These are phyloP conservation scores for Cyclophora punctaria DNA, from an alignment of 2,888 invertebrate species.

Conservation along the genomic window DNA sequence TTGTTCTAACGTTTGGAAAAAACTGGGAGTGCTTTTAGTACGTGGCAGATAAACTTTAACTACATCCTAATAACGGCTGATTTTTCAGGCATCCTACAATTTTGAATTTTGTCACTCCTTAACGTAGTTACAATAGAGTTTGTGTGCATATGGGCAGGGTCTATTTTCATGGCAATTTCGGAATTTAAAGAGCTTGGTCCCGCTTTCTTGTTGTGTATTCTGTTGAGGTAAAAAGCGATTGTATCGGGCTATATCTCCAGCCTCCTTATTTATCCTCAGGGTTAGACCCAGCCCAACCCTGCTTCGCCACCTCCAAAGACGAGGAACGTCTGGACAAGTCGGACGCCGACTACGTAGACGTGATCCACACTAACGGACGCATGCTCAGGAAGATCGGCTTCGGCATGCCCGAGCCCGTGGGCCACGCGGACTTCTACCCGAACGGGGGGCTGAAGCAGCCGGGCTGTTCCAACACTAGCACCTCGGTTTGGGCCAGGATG, in stretches of 20 bases:
- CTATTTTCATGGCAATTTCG: no score
- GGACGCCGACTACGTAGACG: conserved; percentile 77
- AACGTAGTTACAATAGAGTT: no score
- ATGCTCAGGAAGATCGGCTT: conserved; percentile 71
- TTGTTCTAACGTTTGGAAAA: no score
- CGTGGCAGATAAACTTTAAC: no score
- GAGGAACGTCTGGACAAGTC: conserved; percentile 67
- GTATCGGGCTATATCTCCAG: not conserved
- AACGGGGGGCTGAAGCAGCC: conserved; percentile 81
- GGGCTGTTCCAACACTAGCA: conserved; percentile 64
- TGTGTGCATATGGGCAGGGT: no score
- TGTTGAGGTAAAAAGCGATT: no score
- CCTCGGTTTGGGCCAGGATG: conserved; percentile 42
- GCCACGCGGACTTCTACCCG: conserved; percentile 80
- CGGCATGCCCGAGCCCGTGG: conserved; percentile 73
- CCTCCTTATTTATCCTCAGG: conserved; percentile 39
- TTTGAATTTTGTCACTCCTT: no score
- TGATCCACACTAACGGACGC: conserved; percentile 78
- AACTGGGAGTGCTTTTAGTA: no score
- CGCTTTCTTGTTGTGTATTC: no score
- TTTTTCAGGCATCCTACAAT: no score
- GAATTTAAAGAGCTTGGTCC: no score
- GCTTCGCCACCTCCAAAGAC: conserved; percentile 62
- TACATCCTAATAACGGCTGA: no score
- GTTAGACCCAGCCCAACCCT: conserved; percentile 79